These are phyloP conservation scores for Protophormia terraenovae DNA, from an alignment of 2,888 invertebrate genomes.

Conservation along the genomic window DNA sequence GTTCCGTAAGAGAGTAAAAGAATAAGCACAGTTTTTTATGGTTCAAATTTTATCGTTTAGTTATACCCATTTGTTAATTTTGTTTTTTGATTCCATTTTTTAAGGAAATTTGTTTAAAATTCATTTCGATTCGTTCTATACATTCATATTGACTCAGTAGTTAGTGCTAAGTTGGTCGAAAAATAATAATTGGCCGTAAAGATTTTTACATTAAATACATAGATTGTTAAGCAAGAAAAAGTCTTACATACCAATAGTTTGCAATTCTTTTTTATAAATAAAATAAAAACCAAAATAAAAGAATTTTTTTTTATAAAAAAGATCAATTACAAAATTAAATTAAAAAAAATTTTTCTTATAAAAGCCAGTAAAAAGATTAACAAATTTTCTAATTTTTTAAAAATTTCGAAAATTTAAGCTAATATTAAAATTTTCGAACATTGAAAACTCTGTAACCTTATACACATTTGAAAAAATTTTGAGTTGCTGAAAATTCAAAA, in stretches of 20 bases:
- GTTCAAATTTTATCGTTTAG: constrained; percentile 30
- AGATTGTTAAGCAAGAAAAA: constrained; percentile 4
- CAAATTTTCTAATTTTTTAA: too few species aligned
- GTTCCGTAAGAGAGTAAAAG: constrained; percentile 56
- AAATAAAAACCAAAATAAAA: neutral
- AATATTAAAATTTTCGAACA: too few species aligned
- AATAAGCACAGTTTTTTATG: neutral
- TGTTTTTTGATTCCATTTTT: neutral
- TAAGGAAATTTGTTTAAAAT: constrained; percentile 1
- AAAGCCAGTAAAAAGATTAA: too few species aligned
- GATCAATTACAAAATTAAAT: too few species aligned
- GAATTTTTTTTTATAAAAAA: neutral
- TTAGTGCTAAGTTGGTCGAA: constrained; percentile 30
- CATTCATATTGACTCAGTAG: constrained; percentile 31
- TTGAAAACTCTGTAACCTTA: too few species aligned
- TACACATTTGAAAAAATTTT: too few species aligned
- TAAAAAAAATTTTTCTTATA: too few species aligned
- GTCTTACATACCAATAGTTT: neutral
- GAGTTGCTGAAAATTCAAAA: too few species aligned
- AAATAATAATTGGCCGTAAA: too few species aligned
- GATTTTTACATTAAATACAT: neutral
- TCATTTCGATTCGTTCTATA: constrained; percentile 10
- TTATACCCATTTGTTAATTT: constrained; percentile 31
- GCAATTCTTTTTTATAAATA: constrained; percentile 4
- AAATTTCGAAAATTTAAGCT: too few species aligned